Evolutionary conservation across 2,113 vertebrate genomes (phyloP).

Genomic region (Plectropomus leopardus): DNA sequence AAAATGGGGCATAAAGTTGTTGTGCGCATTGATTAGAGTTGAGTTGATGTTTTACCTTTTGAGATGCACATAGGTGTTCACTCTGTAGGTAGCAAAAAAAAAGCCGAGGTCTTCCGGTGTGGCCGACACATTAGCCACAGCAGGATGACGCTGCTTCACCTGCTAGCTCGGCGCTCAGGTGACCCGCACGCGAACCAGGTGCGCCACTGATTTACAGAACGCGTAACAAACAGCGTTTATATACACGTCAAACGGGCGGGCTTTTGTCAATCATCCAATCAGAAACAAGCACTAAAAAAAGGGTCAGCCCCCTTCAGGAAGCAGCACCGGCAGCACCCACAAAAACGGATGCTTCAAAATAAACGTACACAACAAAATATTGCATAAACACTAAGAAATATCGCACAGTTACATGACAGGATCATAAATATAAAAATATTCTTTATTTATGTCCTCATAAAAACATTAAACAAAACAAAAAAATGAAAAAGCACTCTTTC

Average conservation of each 20-base stretch:
- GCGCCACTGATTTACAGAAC: not conserved
- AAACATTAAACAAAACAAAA: not conserved
- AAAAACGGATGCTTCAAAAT: not conserved
- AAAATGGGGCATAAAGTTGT: not conserved
- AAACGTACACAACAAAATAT: not conserved
- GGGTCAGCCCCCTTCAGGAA: too few relatives aligned
- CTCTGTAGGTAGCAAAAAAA: too few relatives aligned
- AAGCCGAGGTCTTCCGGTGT: not conserved
- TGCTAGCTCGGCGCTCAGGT: too few relatives aligned
- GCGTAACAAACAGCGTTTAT: rapidly evolving
- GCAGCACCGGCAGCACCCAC: not conserved
- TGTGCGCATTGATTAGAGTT: not conserved
- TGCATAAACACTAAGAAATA: not conserved
- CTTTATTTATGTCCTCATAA: not conserved
- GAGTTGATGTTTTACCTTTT: slow-evolving; percentile 3
- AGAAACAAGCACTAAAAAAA: not conserved
- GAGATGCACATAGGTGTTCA: not conserved
- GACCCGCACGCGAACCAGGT: not conserved
- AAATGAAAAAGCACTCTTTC: not conserved
- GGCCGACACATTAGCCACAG: too few relatives aligned
- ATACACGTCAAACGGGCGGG: slow-evolving; percentile 14
- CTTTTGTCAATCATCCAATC: slow-evolving; percentile 20
- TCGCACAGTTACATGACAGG: not conserved
- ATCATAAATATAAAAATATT: not conserved
- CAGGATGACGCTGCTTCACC: not conserved